These are phyloP conservation scores for Paratilapia polleni DNA, from an alignment of 2,113 vertebrate genomes.

Conservation along the genomic window DNA sequence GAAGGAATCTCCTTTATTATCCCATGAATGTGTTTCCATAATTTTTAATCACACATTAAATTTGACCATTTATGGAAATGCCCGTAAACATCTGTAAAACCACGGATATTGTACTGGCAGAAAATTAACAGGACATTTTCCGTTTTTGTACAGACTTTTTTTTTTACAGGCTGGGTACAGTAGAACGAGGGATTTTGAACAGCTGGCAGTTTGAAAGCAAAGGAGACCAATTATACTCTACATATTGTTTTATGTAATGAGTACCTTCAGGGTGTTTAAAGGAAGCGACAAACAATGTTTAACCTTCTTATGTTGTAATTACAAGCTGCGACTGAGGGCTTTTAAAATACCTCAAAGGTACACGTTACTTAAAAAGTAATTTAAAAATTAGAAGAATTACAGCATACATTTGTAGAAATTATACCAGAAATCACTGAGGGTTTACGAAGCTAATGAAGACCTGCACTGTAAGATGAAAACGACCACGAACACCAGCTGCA, in stretches of 20 bases:
- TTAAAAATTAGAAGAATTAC: background rate
- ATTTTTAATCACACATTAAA: no score
- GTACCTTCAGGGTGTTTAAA: background rate
- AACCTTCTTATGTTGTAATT: background rate
- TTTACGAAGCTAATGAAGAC: background rate
- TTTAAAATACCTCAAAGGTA: background rate
- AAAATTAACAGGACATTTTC: no score
- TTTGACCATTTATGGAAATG: no score
- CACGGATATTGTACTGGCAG: no score
- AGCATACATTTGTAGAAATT: background rate
- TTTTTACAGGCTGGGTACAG: background rate
- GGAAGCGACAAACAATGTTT: background rate
- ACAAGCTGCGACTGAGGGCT: background rate
- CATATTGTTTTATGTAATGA: background rate
- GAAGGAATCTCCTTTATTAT: no score
- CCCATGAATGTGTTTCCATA: no score
- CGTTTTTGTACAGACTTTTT: no score
- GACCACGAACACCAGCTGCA: background rate
- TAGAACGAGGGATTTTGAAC: no score
- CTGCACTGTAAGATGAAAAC: background rate
- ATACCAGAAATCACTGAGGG: no score
- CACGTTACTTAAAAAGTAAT: background rate
- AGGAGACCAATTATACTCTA: background rate
- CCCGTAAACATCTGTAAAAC: no score
- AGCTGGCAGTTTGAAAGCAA: background rate